Base-by-base conservation (phyloP, 2,797 vertebrate species). In the Echeneis naucrates region DNA sequence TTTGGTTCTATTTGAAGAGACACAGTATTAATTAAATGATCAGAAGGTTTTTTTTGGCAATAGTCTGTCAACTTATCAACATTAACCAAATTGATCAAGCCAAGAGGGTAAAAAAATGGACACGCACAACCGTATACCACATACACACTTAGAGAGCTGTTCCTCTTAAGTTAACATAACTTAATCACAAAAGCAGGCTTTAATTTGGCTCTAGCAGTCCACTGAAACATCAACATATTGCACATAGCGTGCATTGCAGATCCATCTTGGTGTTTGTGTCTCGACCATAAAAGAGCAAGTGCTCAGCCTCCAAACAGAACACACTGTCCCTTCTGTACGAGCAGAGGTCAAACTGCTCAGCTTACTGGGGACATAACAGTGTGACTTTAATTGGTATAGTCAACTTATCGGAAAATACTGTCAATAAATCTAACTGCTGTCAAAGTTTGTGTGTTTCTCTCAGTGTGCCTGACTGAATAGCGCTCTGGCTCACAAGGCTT, bases 341-440 rank as follows among this genome's bases (percentile, higher is more conserved):
- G 47, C 68, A 21, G 33, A 65, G 65, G 62, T 75, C 70, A 75
- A 71, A 75, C 3, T 0, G 51, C 54, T 26, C 0, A 50, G 27
- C 55, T 58, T n/a, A 24, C 24, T 58, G 52, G 68, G 33, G 47
- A 48, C 35, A 48, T n/a, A 32, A 76, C 32, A 70, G 50, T 62
- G 40, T 57, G 62, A 59, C 53, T 78, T 68, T 56, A 79, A 84
- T 65, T 73, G 63, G 33, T 37, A 64, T 61, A 58, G 38, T 0
- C 33, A 80, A 68, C 67, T 77, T 65, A 37, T 56, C 69, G 55
- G 53, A 68, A 72, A 80, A 65, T n/a, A 42, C 33, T 63, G 67
- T 47, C 33, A 45, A 44, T 75, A 59, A 82, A 81, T 77, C 19
- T 4, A 19, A 4, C 50, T 52, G 56, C 54, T 73, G 48, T 81